Conservation (phyloP, 2,113 vertebrate species). For the Agapornis roseicollis region DNA sequence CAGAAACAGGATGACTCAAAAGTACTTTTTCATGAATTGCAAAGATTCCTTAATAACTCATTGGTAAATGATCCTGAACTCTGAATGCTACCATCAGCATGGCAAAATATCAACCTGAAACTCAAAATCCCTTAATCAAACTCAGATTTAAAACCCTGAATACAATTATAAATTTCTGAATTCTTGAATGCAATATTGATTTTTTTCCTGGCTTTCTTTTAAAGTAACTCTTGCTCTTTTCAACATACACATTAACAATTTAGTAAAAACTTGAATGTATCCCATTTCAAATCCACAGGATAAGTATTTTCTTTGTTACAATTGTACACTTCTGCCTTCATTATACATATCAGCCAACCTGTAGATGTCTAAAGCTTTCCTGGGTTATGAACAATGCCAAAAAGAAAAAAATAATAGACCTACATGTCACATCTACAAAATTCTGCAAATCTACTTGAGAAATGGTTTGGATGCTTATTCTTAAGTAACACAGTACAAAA, state of each 20-base stretch:
- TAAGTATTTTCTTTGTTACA: background rate
- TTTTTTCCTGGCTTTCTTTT: background rate
- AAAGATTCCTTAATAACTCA: background rate
- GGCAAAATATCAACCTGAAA: background rate
- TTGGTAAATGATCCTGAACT: background rate
- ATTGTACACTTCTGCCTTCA: background rate
- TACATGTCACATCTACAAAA: background rate
- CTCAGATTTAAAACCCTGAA: background rate
- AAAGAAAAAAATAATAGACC: background rate
- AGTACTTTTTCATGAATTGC: background rate
- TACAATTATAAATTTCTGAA: background rate
- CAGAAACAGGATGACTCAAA: background rate
- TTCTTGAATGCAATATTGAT: background rate
- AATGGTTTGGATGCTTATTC: background rate
- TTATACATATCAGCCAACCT: background rate
- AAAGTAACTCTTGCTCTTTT: background rate
- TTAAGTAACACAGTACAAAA: slow-evolving; percentile 14
- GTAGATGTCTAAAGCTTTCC: background rate
- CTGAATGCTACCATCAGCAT: background rate
- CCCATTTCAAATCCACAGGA: background rate
- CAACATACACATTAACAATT: background rate
- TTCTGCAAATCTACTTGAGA: background rate
- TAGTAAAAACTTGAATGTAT: background rate
- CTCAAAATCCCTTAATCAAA: background rate
- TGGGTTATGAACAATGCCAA: background rate